phyloP scores from a whole-genome alignment of 1,140 invertebrate genomes.

The Macrosteles quadrilineatus region DNA sequence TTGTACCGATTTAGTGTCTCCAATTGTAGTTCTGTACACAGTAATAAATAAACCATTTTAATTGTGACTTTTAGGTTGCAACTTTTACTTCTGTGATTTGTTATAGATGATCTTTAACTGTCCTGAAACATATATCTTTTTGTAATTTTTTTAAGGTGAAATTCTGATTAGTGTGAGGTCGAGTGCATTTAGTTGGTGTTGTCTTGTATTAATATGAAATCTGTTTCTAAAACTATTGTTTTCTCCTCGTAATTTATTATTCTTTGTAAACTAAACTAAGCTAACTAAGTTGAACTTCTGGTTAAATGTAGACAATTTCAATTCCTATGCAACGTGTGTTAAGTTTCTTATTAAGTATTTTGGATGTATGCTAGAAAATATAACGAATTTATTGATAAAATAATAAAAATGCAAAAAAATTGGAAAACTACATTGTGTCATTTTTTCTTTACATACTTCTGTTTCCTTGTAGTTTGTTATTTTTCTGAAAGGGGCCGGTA shows the following conservation, averaged over 20 bases:
- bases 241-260: slow-evolving; percentile 16
- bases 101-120: slow-evolving; percentile 1
- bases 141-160: slow-evolving; percentile 28
- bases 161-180: background rate
- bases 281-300: background rate
- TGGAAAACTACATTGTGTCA: background rate
- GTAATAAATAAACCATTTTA: slow-evolving; percentile 7
- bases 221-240: background rate
- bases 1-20: slow-evolving; percentile 14
- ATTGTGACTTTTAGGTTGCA: slow-evolving; percentile 3
- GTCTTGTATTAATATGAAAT: slow-evolving; percentile 18
- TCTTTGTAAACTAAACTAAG: slow-evolving; percentile 12
- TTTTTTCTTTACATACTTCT: background rate
- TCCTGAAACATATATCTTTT: slow-evolving; percentile 9
- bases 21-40: background rate
- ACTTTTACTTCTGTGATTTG: slow-evolving; percentile 19
- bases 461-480: no score
- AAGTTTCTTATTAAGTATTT: slow-evolving; percentile 19
- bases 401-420: slow-evolving; percentile 28
- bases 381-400: slow-evolving; percentile 29
- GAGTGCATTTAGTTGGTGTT: slow-evolving; percentile 29
- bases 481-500: no score
- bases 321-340: slow-evolving; percentile 4
- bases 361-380: slow-evolving; percentile 29
- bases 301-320: slow-evolving; percentile 11